Evolutionary conservation across 2,113 vertebrate genomes (phyloP).

Genomic region (Datnioides undecimradiatus): DNA sequence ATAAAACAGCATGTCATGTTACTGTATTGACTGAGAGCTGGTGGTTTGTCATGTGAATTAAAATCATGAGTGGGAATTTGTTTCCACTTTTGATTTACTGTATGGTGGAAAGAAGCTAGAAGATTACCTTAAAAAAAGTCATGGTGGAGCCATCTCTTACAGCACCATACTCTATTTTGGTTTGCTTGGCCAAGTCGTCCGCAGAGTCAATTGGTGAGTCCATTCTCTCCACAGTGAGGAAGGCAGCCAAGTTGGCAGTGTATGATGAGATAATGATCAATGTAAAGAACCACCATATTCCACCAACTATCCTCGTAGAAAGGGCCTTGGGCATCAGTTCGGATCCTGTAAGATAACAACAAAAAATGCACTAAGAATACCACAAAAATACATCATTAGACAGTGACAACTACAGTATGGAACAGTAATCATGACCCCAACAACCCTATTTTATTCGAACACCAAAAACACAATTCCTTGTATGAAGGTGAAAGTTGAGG

Average conservation of each 20-base stretch:
- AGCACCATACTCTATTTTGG: conserved; percentile 97
- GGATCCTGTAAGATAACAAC: conserved; percentile 88
- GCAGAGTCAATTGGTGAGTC: conserved; percentile 98
- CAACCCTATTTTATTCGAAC: not conserved
- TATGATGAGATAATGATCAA: conserved; percentile 99
- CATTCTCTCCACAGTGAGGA: conserved; percentile 98
- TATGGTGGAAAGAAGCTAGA: conserved; percentile 17
- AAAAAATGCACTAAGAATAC: conserved; percentile 2
- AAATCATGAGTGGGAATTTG: conserved; percentile 13
- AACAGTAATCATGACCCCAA: not conserved
- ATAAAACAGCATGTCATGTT: not conserved
- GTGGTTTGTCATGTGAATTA: conserved; percentile 2
- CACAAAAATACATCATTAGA: not conserved
- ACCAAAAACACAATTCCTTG: not conserved
- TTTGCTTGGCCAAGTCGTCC: conserved; percentile 97
- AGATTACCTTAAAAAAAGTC: conserved; percentile 98
- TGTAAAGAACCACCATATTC: conserved; percentile 99
- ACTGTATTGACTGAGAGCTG: conserved; percentile 17
- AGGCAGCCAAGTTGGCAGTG: conserved; percentile 98
- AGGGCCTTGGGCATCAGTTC: conserved; percentile 99
- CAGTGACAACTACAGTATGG: not conserved
- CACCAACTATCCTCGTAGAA: conserved; percentile 98
- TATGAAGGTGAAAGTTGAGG: not conserved
- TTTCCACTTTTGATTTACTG: not conserved
- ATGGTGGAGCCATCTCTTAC: conserved; percentile 97